phyloP scores from a whole-genome alignment of 2,888 invertebrate genomes.

The Tetragonisca angustula region DNA sequence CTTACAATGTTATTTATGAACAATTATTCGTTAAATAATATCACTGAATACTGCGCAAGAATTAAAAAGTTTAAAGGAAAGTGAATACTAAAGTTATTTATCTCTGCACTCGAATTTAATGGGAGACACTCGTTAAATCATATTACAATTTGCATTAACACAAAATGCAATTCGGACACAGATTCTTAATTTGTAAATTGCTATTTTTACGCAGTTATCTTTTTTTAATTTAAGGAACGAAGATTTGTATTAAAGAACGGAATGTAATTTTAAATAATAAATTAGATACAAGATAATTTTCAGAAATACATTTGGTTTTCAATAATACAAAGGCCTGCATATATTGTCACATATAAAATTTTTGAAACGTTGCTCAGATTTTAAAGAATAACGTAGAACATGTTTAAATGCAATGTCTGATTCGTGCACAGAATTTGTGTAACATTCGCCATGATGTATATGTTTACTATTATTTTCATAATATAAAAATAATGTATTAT shows the following conservation, averaged over 20 bases:
- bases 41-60: constrained; percentile 53
- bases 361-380: constrained; percentile 60
- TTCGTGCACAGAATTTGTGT: constrained; percentile 52
- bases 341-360: constrained; percentile 70
- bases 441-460: constrained; percentile 47
- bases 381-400: constrained; percentile 47
- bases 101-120: constrained; percentile 42
- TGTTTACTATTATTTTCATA: constrained; percentile 57
- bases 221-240: constrained; percentile 39
- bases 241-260: constrained; percentile 51
- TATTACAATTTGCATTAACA: constrained; percentile 50
- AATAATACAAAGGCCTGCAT: constrained; percentile 64
- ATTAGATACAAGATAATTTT: constrained; percentile 51
- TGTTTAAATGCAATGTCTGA: constrained; percentile 67
- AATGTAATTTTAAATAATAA: constrained; percentile 58
- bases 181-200: constrained; percentile 42
- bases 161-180: constrained; percentile 54
- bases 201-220: constrained; percentile 38
- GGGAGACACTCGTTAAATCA: constrained; percentile 36
- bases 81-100: constrained; percentile 39
- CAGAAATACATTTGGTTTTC: constrained; percentile 51
- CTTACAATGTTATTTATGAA: constrained; percentile 58
- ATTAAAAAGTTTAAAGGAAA: constrained; percentile 49
- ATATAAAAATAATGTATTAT: constrained; percentile 67
- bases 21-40: constrained; percentile 54